Evolutionary conservation across 35 echinoderm and acorn worm species (phyloP).

Genomic region (Lytechinus pictus): DNA sequence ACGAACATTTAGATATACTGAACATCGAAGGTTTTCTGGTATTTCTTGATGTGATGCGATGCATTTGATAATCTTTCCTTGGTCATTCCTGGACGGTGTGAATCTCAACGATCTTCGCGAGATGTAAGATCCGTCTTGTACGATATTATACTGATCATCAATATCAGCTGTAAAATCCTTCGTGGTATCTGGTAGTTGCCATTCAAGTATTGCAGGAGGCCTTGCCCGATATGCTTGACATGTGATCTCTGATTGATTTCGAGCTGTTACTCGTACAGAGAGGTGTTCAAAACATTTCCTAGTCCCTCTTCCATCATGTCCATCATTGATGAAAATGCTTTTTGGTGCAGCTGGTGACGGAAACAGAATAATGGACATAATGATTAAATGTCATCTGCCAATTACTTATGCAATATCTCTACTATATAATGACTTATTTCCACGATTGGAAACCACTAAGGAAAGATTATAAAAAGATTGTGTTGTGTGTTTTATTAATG

Average conservation of each 20-base stretch:
- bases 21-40: background rate
- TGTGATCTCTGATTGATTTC: background rate
- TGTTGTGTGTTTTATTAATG: background rate
- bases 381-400: background rate
- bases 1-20: background rate
- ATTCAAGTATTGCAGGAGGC: background rate
- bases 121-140: background rate
- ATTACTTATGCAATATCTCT: too few species aligned
- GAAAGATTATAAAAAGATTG: background rate
- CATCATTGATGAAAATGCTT: background rate
- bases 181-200: background rate
- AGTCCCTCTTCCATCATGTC: background rate
- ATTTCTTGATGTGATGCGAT: background rate
- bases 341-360: background rate
- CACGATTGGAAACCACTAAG: background rate
- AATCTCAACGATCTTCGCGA: background rate
- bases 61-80: background rate
- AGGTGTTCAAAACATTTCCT: background rate
- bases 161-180: background rate
- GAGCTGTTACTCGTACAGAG: background rate
- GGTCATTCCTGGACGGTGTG: background rate
- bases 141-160: background rate
- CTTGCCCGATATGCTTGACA: background rate
- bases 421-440: background rate
- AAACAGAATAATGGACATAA: background rate